Evolutionary conservation across 2,888 invertebrate species (phyloP).

Genomic region (Clitarchus hookeri): DNA sequence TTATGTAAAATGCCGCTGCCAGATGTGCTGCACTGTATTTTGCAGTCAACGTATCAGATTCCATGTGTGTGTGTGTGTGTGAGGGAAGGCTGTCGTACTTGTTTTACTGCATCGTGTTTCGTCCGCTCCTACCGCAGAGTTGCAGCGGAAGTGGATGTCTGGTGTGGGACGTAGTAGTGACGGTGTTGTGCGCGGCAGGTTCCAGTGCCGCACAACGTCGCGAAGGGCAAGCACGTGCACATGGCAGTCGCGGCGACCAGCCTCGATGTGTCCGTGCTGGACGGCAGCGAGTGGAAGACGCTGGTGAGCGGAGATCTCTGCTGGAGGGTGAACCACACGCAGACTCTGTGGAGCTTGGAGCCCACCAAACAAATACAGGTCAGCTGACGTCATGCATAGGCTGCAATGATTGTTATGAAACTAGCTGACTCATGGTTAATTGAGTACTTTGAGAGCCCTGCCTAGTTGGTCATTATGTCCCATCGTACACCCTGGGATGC

Average conservation of each 20-base stretch:
- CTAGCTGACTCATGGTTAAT: too few species aligned
- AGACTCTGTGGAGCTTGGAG: slow-evolving; percentile 77
- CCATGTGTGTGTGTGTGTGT: too few species aligned
- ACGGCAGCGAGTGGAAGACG: slow-evolving; percentile 51
- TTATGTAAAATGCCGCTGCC: too few species aligned
- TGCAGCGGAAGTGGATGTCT: too few species aligned
- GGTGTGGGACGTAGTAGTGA: neutral
- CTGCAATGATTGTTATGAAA: too few species aligned
- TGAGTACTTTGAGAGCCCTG: too few species aligned
- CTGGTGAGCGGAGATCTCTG: slow-evolving; percentile 69
- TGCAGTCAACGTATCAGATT: too few species aligned
- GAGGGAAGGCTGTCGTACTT: too few species aligned
- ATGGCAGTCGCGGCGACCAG: slow-evolving; percentile 63
- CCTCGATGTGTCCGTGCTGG: slow-evolving; percentile 47
- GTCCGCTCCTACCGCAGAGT: too few species aligned
- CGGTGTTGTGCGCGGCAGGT: slow-evolving; percentile 33
- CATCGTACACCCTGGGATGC: too few species aligned
- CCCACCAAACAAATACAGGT: slow-evolving; percentile 65
- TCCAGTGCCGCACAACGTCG: slow-evolving; percentile 58
- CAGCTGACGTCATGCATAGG: slow-evolving; percentile 49
- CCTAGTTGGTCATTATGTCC: neutral
- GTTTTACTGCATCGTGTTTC: too few species aligned
- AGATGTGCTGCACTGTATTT: too few species aligned
- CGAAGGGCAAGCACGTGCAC: slow-evolving; percentile 68
- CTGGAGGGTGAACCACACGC: slow-evolving; percentile 69